Evolutionary conservation across 1,140 invertebrate genomes (phyloP), one percentile per base, ranked within the genome.

Genomic region (Bradysia coprophila): DNA sequence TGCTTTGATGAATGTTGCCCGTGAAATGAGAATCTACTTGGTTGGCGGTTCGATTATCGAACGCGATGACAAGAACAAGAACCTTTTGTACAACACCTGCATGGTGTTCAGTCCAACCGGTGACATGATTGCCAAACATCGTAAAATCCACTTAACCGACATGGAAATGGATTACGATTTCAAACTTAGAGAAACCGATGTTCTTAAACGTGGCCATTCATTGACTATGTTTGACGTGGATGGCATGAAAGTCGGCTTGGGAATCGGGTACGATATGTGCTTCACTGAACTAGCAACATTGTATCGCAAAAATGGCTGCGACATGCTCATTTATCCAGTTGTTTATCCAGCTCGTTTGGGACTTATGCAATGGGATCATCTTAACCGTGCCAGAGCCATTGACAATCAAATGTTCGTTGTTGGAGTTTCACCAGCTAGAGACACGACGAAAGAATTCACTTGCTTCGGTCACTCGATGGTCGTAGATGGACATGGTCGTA

Each of bases 371-470:
- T 42, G 24, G 24, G 24, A 42, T 4, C 19, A 15, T 8, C 6
- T 42, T 8, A 16, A 23, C 15, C 16, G 24, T 15, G 24, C 20
- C 20, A n/a, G 41, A 31, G 41, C 41, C 3, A n/a, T 32, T n/a
- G 41, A 42, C 20, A 20, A 23, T 21, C 24, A 42, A 42, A n/a
- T 31, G n/a, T 42, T 15, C 19, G 41, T 42, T 15, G 24, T 18
- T 4, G 41, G 11, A 8, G 20, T 42, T 9, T 42, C 41, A 15
- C 10, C 5, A 19, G 41, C 41, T 3, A 16, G 24, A 32, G 24
- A 42, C 33, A 31, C 31, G 6, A 42, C 31, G 3, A 13, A n/a
- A 18, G 10, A 21, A 32, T 42, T n/a, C 20, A 18, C 33, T 9
- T 18, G 11, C 11, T 42, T 21, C 11, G 41, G 41, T 20, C 41